Evolutionary conservation across 2,888 invertebrate genomes (phyloP).

Genomic region (Suillia variegata): DNA sequence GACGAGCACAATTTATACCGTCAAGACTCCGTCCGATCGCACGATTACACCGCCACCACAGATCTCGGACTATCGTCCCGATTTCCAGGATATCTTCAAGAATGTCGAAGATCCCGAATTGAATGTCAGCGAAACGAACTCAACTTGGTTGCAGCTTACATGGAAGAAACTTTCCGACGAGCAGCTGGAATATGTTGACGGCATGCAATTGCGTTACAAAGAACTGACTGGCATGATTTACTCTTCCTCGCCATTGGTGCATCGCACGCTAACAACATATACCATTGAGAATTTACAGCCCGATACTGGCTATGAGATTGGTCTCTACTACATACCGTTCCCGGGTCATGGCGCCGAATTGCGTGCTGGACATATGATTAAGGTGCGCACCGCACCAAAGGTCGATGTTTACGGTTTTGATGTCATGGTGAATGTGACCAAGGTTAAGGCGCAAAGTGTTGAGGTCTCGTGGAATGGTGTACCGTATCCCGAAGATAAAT

Average conservation of each 20-base stretch:
- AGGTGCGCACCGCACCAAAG: constrained; percentile 72
- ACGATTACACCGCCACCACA: constrained; percentile 62
- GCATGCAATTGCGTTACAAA: constrained; percentile 84
- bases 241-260: constrained; percentile 82
- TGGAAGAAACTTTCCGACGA: constrained; percentile 84
- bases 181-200: constrained; percentile 84
- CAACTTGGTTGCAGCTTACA: constrained; percentile 76
- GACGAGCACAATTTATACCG: constrained; percentile 76
- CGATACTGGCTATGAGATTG: constrained; percentile 80
- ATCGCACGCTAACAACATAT: constrained; percentile 78
- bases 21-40: constrained; percentile 69
- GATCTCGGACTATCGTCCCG: constrained; percentile 57
- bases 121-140: constrained; percentile 74
- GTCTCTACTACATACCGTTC: constrained; percentile 82
- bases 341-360: constrained; percentile 79
- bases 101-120: constrained; percentile 75
- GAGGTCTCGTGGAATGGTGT: constrained; percentile 84
- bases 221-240: constrained; percentile 82
- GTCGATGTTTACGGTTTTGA: constrained; percentile 83
- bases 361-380: constrained; percentile 71
- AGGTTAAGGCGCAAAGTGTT: constrained; percentile 77
- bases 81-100: constrained; percentile 62
- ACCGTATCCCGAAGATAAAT: constrained; percentile 87
- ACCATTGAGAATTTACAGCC: constrained; percentile 79
- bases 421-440: constrained; percentile 75